Percentiles rank a stretch among this genome's conserved stretches.
Conservation (phyloP, 2,797 vertebrate species). For the Diplodus sargus region DNA sequence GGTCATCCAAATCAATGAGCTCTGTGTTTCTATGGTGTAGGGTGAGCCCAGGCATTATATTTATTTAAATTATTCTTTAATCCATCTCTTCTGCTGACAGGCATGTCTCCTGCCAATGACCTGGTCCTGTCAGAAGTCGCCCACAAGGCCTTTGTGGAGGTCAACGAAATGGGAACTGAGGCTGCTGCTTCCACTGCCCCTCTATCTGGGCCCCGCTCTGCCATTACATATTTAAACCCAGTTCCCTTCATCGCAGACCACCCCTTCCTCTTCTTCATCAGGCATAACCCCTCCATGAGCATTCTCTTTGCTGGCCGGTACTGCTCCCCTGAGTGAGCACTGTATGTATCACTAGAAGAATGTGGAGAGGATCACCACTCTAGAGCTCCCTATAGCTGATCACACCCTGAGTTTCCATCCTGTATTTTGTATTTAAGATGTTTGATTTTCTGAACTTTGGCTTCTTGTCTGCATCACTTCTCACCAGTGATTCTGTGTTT, state of each 20-base stretch:
- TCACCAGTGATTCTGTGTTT: slow-evolving; percentile 2
- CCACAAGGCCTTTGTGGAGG: slow-evolving; percentile 92
- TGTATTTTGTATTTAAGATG: neutral
- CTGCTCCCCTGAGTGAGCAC: slow-evolving; percentile 74
- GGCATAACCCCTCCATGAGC: slow-evolving; percentile 82
- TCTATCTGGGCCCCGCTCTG: no score
- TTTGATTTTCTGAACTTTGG: neutral
- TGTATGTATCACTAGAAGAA: neutral
- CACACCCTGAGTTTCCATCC: slow-evolving; percentile 7
- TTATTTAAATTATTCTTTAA: neutral
- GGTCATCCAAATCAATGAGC: neutral
- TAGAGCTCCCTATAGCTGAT: neutral
- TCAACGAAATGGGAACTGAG: slow-evolving; percentile 93
- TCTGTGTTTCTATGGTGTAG: neutral
- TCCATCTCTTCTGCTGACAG: slow-evolving; percentile 53
- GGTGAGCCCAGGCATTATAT: no score
- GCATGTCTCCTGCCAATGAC: slow-evolving; percentile 84
- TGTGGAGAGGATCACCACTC: neutral
- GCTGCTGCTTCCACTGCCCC: slow-evolving; percentile 86
- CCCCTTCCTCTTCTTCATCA: slow-evolving; percentile 94
- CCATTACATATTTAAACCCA: no score
- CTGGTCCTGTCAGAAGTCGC: slow-evolving; percentile 88
- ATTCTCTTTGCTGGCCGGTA: slow-evolving; percentile 90
- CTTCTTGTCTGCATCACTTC: slow-evolving; percentile 9
- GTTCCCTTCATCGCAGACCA: slow-evolving; percentile 85